Evolutionary conservation across 2,888 invertebrate genomes (phyloP), one percentile per base, ranked within the genome.

Genomic region (Caprella mutica): DNA sequence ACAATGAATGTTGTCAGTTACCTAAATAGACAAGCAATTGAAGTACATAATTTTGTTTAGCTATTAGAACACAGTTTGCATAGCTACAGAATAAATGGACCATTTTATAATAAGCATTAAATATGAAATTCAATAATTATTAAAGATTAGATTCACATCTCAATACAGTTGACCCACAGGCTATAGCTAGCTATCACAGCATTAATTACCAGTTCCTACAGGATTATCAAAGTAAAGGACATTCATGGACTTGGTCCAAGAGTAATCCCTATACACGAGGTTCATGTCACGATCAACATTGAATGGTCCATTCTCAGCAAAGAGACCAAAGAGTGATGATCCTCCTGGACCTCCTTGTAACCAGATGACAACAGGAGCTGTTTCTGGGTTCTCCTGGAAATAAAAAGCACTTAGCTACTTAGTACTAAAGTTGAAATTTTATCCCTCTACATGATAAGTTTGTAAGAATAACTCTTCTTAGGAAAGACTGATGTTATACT

Each of bases 151-250:
- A n/a, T n/a, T n/a, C n/a, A n/a, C n/a, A n/a, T n/a, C n/a, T n/a
- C n/a, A n/a, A n/a, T n/a, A n/a, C n/a, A n/a, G n/a, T n/a, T n/a
- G n/a, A n/a, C n/a, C n/a, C n/a, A n/a, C n/a, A n/a, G n/a, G n/a
- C n/a, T n/a, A n/a, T n/a, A n/a, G n/a, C n/a, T n/a, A n/a, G n/a
- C n/a, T n/a, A n/a, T n/a, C n/a, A n/a, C n/a, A n/a, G n/a, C n/a
- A n/a, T n/a, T n/a, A n/a, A n/a, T 48, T 58, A 72, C 72, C 80
- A 2, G 90, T 85, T 2, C 91, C 90, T 1, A 88, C 93, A 0
- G 93, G 93, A 72, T 90, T 93, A 71, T 94, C 93, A 56, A 94
- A 85, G 71, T 87, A 94, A 55, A 94, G 78, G 40, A 93, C 73
- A 67, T 84, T 82, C 71, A 87, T 86, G 9, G 80, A 81, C 39